These are phyloP conservation scores for Microhierax caerulescens DNA, from an alignment of 2,797 vertebrate species.

Conservation along the genomic window DNA sequence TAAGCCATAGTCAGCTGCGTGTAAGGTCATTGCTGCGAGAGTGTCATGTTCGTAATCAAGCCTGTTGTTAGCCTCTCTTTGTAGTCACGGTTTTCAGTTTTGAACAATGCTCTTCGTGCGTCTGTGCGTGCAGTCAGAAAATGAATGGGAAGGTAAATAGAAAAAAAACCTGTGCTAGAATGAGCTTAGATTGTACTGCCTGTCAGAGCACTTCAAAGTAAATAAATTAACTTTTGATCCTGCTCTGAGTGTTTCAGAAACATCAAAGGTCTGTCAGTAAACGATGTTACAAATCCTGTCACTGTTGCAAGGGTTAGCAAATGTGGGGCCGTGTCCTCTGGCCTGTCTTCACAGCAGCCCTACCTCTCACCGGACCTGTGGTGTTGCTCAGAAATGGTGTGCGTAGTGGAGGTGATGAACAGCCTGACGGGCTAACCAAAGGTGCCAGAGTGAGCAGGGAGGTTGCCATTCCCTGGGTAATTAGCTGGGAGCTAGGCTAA, in stretches of 20 bases:
- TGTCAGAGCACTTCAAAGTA: neutral
- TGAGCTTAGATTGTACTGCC: neutral
- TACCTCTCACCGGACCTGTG: fast-evolving
- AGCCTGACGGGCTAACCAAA: neutral
- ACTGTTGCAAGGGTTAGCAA: neutral
- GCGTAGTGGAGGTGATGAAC: too few relatives aligned
- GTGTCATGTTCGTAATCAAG: neutral
- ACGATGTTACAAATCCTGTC: neutral
- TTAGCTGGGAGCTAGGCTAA: neutral
- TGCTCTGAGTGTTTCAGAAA: neutral
- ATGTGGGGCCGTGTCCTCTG: neutral
- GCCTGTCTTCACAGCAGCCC: fast-evolving
- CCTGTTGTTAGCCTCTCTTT: neutral
- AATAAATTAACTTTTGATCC: neutral
- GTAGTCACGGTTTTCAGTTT: neutral
- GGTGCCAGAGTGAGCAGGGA: neutral
- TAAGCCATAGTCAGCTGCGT: fast-evolving
- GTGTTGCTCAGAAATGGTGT: neutral
- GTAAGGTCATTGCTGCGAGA: neutral
- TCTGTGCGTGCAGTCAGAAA: neutral
- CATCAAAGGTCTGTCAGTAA: neutral
- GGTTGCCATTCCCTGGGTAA: neutral
- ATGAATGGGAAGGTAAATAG: neutral
- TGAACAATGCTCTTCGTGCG: fast-evolving
- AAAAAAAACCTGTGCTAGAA: neutral